Base-by-base conservation (phyloP, 2,888 invertebrate species). In the Cataglyphis albicans region DNA sequence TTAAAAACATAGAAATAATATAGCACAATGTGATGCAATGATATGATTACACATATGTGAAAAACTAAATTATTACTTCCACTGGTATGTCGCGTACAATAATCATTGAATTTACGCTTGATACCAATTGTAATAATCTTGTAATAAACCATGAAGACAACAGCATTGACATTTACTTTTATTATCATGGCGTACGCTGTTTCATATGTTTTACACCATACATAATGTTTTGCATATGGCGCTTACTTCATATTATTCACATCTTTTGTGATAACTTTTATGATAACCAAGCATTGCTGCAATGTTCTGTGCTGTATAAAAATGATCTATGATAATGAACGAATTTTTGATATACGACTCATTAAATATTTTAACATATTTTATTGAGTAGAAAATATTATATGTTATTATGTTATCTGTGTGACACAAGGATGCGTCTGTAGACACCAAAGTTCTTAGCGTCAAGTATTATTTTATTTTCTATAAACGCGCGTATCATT, bases 101-200 rank as follows among this genome's bases (percentile, higher is more conserved):
- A 74, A 86, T 88, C 72, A 87, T 85, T 88, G 61, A 85, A 85
- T 90, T 90, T 91, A 91, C 92, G 92, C 91, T 88, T 82, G 81
- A 87, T 88, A 91, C 89, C 81, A 55, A 41, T 38, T 44, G 67
- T 41, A 70, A 87, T 63, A 52, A 63, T 64, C 10, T 38, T 44
- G 67, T 41, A 70, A 87, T 63, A 41, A 63, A 55, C 10, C 63
- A 38, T n/a, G 61, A 32, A 3, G 21, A 38, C 9, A 38, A 74
- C 21, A 44, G 35, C 12, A 29, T 4, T 9, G 21, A 67, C 12
- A 25, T 38, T 35, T 32, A 15, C 21, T 12, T 55, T 68, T 63
- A 41, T 82, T 59, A 73, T 29, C 68, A 87, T 87, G 87, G 84
- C 68, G 87, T 89, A 76, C 88, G 81, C 81, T 85, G 68, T 61